A percentile compares a stretch with the other conserved stretches of the same genome.
Evolutionary conservation across 2,113 vertebrate genomes (phyloP).

Genomic region (Neolamprologus tretocephalus): DNA sequence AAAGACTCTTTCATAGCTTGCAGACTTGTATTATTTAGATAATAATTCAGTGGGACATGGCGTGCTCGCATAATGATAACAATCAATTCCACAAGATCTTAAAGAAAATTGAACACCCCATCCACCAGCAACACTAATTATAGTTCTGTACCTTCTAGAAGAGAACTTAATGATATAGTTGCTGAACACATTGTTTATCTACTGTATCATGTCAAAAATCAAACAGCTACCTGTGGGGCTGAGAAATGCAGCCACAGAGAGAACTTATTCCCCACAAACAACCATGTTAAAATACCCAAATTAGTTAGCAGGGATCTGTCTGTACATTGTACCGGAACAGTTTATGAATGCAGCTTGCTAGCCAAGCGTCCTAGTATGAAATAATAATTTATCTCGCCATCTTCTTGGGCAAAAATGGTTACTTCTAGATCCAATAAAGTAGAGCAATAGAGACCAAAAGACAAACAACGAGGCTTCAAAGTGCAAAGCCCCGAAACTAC

Average conservation of each 20-base stretch:
- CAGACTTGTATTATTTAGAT: not conserved
- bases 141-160: not conserved
- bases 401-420: not conserved
- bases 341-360: not conserved
- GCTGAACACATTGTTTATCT: not conserved
- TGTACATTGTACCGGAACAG: not conserved
- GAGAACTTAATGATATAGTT: not conserved
- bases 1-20: not conserved
- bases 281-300: not conserved
- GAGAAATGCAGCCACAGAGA: not conserved
- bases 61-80: not conserved
- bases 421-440: not conserved
- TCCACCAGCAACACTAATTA: not conserved
- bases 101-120: not conserved
- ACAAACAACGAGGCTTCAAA: not conserved
- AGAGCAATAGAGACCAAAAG: rapidly evolving
- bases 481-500: not conserved
- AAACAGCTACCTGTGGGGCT: not conserved
- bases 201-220: not conserved
- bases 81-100: not conserved
- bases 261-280: not conserved
- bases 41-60: not conserved
- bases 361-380: not conserved
- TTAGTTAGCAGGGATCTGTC: not conserved
- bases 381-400: not conserved